Percentiles rank a stretch among this genome's conserved stretches.
Evolutionary conservation across 2,113 vertebrate species (phyloP).

Genomic region (Pluvialis apricaria): DNA sequence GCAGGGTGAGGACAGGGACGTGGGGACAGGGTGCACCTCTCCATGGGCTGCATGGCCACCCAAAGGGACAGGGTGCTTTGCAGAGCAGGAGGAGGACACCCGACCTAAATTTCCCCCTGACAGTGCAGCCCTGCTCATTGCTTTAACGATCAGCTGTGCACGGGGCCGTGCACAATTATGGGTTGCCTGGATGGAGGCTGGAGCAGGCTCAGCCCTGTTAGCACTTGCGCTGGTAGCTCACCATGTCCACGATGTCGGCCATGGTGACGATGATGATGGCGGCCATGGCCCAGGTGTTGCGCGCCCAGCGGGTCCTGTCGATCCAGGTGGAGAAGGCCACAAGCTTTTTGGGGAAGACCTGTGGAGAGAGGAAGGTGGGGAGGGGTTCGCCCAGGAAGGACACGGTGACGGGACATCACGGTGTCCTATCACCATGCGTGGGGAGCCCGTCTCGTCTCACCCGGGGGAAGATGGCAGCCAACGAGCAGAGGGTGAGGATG

Average conservation of each 20-base stretch:
- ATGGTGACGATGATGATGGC: constrained; percentile 91
- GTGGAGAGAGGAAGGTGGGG: background rate
- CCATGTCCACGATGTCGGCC: constrained; percentile 92
- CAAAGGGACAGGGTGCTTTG: background rate
- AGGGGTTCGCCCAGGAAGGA: background rate
- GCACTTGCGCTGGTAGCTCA: constrained; percentile 43
- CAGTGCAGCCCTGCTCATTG: background rate
- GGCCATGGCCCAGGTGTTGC: constrained; percentile 94
- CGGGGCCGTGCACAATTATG: background rate
- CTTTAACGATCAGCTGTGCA: accelerated
- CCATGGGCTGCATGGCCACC: background rate
- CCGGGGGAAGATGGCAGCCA: constrained; percentile 90
- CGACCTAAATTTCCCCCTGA: accelerated
- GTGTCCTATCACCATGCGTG: background rate
- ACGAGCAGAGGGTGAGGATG: constrained; percentile 85
- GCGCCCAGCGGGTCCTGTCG: constrained; percentile 91
- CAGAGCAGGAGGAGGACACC: background rate
- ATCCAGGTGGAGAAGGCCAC: constrained; percentile 95
- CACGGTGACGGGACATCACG: accelerated
- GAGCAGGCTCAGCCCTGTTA: background rate
- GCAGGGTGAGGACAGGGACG: background rate
- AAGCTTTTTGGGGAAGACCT: constrained; percentile 87
- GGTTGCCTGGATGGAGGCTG: background rate
- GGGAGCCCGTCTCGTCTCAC: constrained; percentile 60
- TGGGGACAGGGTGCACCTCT: background rate